Conservation (phyloP, 2,113 vertebrate species). For the Mixornis gularis region DNA sequence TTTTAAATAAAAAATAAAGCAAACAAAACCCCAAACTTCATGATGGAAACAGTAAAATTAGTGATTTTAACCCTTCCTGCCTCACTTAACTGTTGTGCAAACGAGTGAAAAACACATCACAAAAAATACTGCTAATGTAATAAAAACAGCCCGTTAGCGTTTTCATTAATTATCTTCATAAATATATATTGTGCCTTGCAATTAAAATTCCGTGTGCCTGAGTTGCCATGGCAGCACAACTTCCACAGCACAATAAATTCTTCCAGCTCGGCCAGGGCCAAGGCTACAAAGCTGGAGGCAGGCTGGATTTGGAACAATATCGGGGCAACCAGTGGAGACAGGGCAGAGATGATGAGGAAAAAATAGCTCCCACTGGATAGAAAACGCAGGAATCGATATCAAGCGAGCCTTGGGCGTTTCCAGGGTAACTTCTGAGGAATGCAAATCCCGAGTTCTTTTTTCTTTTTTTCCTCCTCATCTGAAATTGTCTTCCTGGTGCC, state of each 20-base stretch:
- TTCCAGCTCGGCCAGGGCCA: slow-evolving; percentile 18
- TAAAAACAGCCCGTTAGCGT: not conserved
- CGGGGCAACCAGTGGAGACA: rapidly evolving
- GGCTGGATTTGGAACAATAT: not conserved
- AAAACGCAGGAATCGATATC: not conserved
- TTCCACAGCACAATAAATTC: slow-evolving; percentile 52
- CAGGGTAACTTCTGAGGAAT: not conserved
- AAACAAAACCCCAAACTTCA: not conserved
- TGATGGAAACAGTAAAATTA: not conserved
- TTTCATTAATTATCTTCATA: slow-evolving; percentile 56
- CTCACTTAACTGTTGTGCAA: not conserved
- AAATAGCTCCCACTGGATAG: not conserved
- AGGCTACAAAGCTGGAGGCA: not conserved
- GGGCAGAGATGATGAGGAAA: not conserved
- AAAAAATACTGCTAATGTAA: not conserved
- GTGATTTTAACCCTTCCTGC: not conserved
- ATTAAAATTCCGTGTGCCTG: slow-evolving; percentile 62
- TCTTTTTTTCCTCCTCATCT: rapidly evolving
- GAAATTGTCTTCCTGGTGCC: not conserved
- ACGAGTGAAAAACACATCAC: not conserved
- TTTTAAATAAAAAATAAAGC: not conserved
- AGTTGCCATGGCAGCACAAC: slow-evolving; percentile 68
- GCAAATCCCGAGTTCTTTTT: not conserved
- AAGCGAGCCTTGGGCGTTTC: not conserved
- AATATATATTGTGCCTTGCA: slow-evolving; percentile 40